Evolutionary conservation across 2,888 invertebrate genomes (phyloP).

Genomic region (Pelosia muscerda): DNA sequence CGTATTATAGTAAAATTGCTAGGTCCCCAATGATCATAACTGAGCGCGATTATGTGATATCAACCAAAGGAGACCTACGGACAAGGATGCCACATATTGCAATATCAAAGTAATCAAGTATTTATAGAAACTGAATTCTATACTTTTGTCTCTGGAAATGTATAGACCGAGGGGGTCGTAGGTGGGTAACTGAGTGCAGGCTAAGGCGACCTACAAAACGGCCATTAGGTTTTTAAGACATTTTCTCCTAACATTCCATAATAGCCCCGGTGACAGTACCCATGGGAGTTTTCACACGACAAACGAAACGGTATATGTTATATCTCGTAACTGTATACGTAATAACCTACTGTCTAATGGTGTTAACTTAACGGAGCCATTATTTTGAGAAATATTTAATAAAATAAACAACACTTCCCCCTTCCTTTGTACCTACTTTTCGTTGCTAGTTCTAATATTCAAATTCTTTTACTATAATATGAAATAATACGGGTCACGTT

Average conservation of each 20-base stretch:
- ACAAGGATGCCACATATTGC: no score
- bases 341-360: background rate
- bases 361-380: background rate
- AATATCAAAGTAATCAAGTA: no score
- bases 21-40: no score
- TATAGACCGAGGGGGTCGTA: no score
- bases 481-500: background rate
- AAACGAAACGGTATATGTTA: background rate
- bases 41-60: no score
- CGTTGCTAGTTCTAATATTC: background rate
- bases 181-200: no score
- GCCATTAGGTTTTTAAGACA: background rate
- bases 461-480: background rate
- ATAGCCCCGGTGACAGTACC: background rate
- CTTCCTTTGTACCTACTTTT: background rate
- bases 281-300: background rate
- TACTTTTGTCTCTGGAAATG: no score
- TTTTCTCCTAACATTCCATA: background rate
- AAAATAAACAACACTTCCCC: background rate
- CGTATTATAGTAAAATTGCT: no score
- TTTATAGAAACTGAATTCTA: no score
- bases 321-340: background rate
- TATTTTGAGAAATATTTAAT: background rate
- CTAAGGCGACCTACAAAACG: background rate
- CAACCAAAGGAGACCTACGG: no score